Base-by-base conservation (phyloP, 2,888 invertebrate species). In the Taenaris catops region DNA sequence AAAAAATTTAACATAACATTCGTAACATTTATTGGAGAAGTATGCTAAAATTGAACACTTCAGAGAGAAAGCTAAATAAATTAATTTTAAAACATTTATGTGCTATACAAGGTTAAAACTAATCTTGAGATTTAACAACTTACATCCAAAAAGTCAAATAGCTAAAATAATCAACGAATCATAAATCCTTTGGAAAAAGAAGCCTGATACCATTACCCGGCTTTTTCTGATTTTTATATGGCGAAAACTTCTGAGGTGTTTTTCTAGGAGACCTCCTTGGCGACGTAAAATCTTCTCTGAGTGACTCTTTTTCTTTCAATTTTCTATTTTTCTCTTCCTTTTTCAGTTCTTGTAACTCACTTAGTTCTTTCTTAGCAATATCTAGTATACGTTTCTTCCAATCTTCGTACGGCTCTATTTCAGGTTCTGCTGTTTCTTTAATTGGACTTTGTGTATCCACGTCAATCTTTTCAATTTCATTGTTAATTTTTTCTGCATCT, bases 301-400 rank as follows among this genome's bases (percentile, higher is more conserved):
- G 17, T 19, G 18, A 11, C 3, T 24, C 9, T 1, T 32, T 25
- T 23, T 41, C 43, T 34, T 8, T 27, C 6, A 11, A n/a, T 44
- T 17, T 41, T 12, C 10, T 34, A 25, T 12, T 14, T 12, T 19
- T 24, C 35, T 42, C 17, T 7, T 32, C 17, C 11, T 32, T 17
- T 16, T 58, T 49, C 2, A 44, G 23, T 21, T 54, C 48, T 28
- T 71, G 58, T 2, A 64, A 9, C 2, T 58, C 58, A 28, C 46
- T 57, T 0, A 75, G 33, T 36, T 83, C 81, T 41, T 62, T 64
- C 36, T 74, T 72, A 0, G 91, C 88, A 4, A 68, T 57, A 41
- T 84, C 72, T 8, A 91, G 51, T 62, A 92, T 89, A 18, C 91
- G 73, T 9, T 64, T 65, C 41, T 89, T 91, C 92, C 92, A 92